Evolutionary conservation across 2,888 invertebrate species (phyloP).

Genomic region (Acanthosoma haemorrhoidale): DNA sequence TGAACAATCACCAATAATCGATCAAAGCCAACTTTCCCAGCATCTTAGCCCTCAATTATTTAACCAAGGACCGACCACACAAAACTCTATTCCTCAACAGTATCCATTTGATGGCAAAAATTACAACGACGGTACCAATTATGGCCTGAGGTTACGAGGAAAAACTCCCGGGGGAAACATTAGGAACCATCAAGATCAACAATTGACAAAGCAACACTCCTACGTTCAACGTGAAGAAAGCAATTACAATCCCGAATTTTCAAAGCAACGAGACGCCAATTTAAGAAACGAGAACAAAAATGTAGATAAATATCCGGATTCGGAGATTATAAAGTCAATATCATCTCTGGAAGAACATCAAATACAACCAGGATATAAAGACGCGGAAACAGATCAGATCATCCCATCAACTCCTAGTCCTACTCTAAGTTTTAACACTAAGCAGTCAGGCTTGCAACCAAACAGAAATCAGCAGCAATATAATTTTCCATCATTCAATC

Average conservation of each 20-base stretch:
- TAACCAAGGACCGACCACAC: not conserved
- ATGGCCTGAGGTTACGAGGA: not conserved
- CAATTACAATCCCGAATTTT: not conserved
- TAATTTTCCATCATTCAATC: not conserved
- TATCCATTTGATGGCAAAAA: not conserved
- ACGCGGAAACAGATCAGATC: not conserved
- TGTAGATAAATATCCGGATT: slow-evolving; percentile 42
- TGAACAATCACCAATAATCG: slow-evolving; percentile 21
- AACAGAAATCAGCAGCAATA: not conserved
- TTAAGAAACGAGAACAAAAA: not conserved
- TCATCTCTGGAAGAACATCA: slow-evolving; percentile 73
- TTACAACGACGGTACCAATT: slow-evolving; percentile 3
- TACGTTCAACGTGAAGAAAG: slow-evolving; percentile 4
- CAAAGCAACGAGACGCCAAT: not conserved
- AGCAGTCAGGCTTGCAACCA: not conserved
- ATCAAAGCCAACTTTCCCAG: slow-evolving; percentile 20
- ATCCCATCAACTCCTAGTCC: slow-evolving; percentile 15
- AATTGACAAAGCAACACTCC: slow-evolving; percentile 21
- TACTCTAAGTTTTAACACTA: not conserved
- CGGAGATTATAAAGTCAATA: slow-evolving; percentile 69
- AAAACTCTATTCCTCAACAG: not conserved
- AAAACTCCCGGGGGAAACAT: not conserved
- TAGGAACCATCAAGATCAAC: slow-evolving; percentile 28
- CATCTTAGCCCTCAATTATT: slow-evolving; percentile 13
- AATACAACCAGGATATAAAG: slow-evolving; percentile 34